Conservation (phyloP, 1,140 invertebrate genomes). For the Cylas formicarius region DNA sequence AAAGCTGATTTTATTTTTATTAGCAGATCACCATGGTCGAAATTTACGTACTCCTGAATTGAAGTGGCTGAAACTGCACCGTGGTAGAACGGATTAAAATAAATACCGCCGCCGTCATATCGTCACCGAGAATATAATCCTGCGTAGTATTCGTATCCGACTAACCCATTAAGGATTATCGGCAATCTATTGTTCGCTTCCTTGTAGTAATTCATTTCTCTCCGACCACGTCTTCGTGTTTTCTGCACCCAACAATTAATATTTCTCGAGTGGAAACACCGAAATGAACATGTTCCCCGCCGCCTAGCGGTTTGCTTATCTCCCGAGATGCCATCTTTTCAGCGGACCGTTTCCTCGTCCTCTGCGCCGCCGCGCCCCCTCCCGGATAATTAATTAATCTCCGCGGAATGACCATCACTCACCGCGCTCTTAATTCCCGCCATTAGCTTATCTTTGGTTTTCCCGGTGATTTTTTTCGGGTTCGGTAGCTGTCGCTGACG, state of each 20-base stretch:
- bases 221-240: slow-evolving; percentile 17
- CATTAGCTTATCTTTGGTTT: slow-evolving; percentile 15
- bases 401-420: slow-evolving; percentile 17
- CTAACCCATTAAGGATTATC: slow-evolving; percentile 1
- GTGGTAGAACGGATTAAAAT: too few relatives aligned
- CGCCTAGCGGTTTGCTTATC: slow-evolving; percentile 9
- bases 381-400: slow-evolving; percentile 18
- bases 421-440: slow-evolving; percentile 17
- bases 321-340: slow-evolving; percentile 4
- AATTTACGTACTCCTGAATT: too few relatives aligned
- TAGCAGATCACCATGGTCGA: too few relatives aligned
- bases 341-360: too few relatives aligned
- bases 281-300: slow-evolving; percentile 15
- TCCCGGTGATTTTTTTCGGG: neutral
- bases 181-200: neutral
- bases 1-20: too few relatives aligned
- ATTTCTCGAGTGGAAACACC: slow-evolving; percentile 14
- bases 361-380: neutral
- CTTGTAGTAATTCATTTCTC: slow-evolving; percentile 13
- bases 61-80: too few relatives aligned
- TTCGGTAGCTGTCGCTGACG: neutral
- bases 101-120: too few relatives aligned
- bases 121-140: too few relatives aligned
- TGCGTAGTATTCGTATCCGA: too few relatives aligned
- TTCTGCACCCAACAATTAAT: slow-evolving; percentile 16